A percentile compares a stretch with the other conserved stretches of the same genome.
Evolutionary conservation across 92 coral and sea anemone species (phyloP).

Genomic region (Paragorgia papillata): DNA sequence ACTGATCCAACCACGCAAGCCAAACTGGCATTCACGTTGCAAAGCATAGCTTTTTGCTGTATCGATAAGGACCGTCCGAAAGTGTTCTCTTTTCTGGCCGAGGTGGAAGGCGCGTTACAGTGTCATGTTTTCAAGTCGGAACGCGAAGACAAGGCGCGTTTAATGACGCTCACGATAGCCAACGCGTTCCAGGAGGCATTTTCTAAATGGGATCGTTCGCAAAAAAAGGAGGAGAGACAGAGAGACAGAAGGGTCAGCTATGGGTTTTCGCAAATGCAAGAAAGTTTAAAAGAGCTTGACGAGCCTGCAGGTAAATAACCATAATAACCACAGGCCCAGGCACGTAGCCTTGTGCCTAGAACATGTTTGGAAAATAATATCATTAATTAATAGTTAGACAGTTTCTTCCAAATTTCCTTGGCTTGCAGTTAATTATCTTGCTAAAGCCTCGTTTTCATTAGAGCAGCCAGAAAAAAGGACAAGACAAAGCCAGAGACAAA

Average conservation of each 20-base stretch:
- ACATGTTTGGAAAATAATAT: too few species aligned
- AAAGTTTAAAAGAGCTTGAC: slow-evolving; percentile 22
- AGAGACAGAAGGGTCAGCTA: slow-evolving; percentile 37
- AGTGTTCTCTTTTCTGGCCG: slow-evolving; percentile 79
- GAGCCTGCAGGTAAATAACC: slow-evolving; percentile 6
- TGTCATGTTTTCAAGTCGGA: slow-evolving; percentile 79
- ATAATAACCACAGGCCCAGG: neutral
- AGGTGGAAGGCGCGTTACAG: slow-evolving; percentile 69
- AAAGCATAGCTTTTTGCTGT: slow-evolving; percentile 83
- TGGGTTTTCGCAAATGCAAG: neutral
- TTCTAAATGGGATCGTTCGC: slow-evolving; percentile 68
- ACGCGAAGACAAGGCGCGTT: slow-evolving; percentile 71
- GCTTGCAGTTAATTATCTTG: too few species aligned
- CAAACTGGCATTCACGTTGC: slow-evolving; percentile 67
- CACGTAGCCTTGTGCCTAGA: too few species aligned
- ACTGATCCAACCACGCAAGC: slow-evolving; percentile 63
- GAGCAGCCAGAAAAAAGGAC: too few species aligned
- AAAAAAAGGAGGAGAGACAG: slow-evolving; percentile 56
- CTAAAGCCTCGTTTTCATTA: too few species aligned
- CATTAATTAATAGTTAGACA: too few species aligned
- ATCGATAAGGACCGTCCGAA: slow-evolving; percentile 65
- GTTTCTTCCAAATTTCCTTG: too few species aligned
- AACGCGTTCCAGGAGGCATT: slow-evolving; percentile 75
- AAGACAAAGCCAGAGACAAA: too few species aligned
- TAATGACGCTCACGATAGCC: slow-evolving; percentile 70